Percentiles rank a stretch among this genome's conserved stretches.
These are phyloP conservation scores for Folsomia candida DNA, from an alignment of 2,888 invertebrate genomes.

Conservation along the genomic window DNA sequence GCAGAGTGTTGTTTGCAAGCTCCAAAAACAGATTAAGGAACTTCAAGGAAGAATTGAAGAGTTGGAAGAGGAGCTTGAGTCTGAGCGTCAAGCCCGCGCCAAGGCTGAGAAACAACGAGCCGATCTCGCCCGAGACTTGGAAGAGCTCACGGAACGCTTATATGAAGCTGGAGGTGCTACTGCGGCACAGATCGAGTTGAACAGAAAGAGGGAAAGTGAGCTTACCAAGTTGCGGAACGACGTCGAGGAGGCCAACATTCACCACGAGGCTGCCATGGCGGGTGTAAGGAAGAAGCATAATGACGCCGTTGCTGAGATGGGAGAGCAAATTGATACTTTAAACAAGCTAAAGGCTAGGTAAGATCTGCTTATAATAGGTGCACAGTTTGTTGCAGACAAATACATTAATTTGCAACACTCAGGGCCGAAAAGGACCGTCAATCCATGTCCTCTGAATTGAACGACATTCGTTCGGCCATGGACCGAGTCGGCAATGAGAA, in stretches of 20 bases:
- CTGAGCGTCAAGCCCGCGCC: conserved; percentile 78
- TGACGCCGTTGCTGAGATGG: conserved; percentile 98
- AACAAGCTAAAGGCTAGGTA: conserved; percentile 97
- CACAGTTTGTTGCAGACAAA: too few relatives aligned
- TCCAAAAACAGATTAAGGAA: conserved; percentile 99
- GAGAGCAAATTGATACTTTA: conserved; percentile 98
- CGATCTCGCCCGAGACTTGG: conserved; percentile 93
- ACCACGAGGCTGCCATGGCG: conserved; percentile 94
- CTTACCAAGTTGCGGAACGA: conserved; percentile 97
- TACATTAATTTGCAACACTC: too few relatives aligned
- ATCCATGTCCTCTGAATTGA: conserved; percentile 95
- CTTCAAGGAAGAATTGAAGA: conserved; percentile 97
- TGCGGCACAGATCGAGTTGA: conserved; percentile 84
- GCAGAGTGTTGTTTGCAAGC: conserved; percentile 92
- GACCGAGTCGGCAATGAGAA: conserved; percentile 98
- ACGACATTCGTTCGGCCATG: conserved; percentile 93
- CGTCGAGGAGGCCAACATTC: conserved; percentile 97
- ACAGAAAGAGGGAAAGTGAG: conserved; percentile 99
- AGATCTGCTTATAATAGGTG: too few relatives aligned
- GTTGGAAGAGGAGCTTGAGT: conserved; percentile 98
- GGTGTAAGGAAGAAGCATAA: conserved; percentile 99
- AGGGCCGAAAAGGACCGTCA: conserved; percentile 97
- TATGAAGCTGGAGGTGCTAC: conserved; percentile 96
- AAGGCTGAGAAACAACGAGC: conserved; percentile 95
- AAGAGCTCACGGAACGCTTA: conserved; percentile 91